Base-by-base conservation (phyloP, 2,888 invertebrate species). In the Epirrhoe tristata region DNA sequence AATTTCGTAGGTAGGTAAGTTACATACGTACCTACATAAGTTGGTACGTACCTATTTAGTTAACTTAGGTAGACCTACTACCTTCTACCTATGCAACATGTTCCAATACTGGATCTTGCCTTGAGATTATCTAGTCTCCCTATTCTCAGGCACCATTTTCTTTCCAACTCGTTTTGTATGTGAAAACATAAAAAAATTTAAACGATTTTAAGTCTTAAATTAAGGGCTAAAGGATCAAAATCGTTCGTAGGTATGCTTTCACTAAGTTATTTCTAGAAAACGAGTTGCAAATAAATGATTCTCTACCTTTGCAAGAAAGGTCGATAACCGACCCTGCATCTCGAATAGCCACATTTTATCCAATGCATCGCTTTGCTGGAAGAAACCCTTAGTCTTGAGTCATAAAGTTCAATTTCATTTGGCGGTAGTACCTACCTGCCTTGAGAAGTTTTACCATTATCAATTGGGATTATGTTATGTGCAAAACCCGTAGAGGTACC, bases 261-360 rank as follows among this genome's bases (percentile, higher is more conserved):
- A 31, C 46, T 46, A 16, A 34, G n/a, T 50, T 55, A 50, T 62
- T 50, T 51, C 39, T 57, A 52, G 63, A 63, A 63, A 58, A 63
- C 63, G 7, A 58, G 63, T 63, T 63, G 32, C 55, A 62, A 61
- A 39, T 48, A 54, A 54, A 61, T 10, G 2, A 17, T 36, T 10
- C 34, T 16, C 8, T 57, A 53, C 32, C 46, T 63, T 58, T 63
- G 56, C 62, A 64, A 56, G 64, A 58, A 67, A 72, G 72, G 67
- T 67, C 67, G 59, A 66, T 72, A 58, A 69, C 72, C 71, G 66
- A 39, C 67, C 62, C 57, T 64, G 54, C 51, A 50, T 55, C 57
- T 51, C 46, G 61, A 46, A 48, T 31, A 31, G 34, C 63, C 59
- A 64, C 14, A 1, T n/a, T 48, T 16, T 48, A 48, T 6, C 43